Evolutionary conservation across 2,797 vertebrate genomes (phyloP).

Genomic region (Parauchenoglanis punctatus): DNA sequence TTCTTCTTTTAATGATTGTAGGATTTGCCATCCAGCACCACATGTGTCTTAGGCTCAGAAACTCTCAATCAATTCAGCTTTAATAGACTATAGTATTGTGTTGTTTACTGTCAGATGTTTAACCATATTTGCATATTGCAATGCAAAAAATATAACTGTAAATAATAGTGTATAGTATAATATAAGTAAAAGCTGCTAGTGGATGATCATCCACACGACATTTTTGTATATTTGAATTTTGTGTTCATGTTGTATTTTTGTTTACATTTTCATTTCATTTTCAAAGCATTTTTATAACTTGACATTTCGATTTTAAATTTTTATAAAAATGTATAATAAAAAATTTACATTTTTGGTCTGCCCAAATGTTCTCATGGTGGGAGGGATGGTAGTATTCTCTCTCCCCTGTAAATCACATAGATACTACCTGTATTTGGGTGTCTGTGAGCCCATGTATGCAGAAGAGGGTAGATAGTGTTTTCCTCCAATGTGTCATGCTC

Average conservation of each 20-base stretch:
- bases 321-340: too few relatives aligned
- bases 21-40: neutral
- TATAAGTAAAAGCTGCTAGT: neutral
- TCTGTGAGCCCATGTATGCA: neutral
- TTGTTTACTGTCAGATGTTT: neutral
- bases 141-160: neutral
- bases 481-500: neutral
- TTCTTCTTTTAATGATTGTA: neutral
- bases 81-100: neutral
- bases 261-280: neutral
- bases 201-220: neutral
- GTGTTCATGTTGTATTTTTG: neutral
- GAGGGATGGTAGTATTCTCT: neutral
- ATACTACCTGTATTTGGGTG: neutral
- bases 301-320: neutral
- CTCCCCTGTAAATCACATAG: neutral
- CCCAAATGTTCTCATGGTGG: neutral
- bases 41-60: neutral
- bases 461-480: neutral
- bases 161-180: neutral
- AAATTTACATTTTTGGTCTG: too few relatives aligned
- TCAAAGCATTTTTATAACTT: neutral
- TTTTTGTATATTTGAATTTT: neutral
- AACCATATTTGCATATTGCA: neutral
- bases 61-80: neutral